phyloP scores from a whole-genome alignment of 2,797 vertebrate genomes.

The Danionella dracula region DNA sequence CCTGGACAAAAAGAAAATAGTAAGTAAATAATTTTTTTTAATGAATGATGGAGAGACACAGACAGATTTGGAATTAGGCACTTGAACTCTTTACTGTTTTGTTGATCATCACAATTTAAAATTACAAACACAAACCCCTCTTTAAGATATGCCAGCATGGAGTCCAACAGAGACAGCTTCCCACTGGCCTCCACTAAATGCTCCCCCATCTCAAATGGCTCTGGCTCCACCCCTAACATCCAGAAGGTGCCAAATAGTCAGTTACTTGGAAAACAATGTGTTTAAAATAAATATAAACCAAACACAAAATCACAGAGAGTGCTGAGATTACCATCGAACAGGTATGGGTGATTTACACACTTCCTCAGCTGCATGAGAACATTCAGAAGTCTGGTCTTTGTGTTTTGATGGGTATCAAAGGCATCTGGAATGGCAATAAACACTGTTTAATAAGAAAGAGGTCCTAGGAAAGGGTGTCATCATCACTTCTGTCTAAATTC shows the following conservation, averaged over 20 bases:
- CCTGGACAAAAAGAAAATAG: too few relatives aligned
- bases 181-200: conserved; percentile 89
- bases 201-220: conserved; percentile 89
- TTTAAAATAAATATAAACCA: too few relatives aligned
- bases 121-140: conserved; percentile 72
- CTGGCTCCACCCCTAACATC: conserved; percentile 85
- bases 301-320: neutral
- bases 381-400: conserved; percentile 78
- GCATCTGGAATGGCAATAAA: conserved; percentile 80
- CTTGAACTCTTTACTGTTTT: too few relatives aligned
- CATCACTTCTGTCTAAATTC: too few relatives aligned
- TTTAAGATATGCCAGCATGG: conserved; percentile 74
- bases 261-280: neutral
- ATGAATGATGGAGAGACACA: too few relatives aligned
- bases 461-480: too few relatives aligned
- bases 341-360: conserved; percentile 86
- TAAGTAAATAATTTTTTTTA: too few relatives aligned
- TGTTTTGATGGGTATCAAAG: conserved; percentile 74
- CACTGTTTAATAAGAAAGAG: too few relatives aligned
- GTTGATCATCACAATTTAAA: too few relatives aligned
- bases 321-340: conserved; percentile 82
- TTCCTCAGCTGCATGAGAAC: conserved; percentile 86
- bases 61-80: too few relatives aligned
- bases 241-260: neutral
- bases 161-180: conserved; percentile 84